Base-by-base conservation (phyloP, 2,113 vertebrate species). In the Mus spicilegus region DNA sequence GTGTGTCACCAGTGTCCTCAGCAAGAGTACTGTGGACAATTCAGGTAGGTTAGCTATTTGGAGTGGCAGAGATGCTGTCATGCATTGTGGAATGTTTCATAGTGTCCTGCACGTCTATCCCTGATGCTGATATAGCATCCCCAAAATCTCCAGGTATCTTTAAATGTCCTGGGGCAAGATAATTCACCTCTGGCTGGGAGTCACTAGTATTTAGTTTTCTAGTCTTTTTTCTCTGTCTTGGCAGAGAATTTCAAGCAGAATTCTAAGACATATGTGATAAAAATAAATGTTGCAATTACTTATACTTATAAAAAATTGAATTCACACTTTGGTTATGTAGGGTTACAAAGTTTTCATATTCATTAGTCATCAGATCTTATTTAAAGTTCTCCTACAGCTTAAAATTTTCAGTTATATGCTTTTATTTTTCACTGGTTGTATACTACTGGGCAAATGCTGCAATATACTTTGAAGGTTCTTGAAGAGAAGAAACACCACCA, bases 341-440 rank as follows among this genome's bases (percentile, higher is more conserved):
- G 28, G 75, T 85, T 87, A 49, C 10, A 6, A 56, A 76, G 19
- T 78, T 87, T 85, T 65, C 49, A 78, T 69, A 78, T 73, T 87
- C 46, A 95, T 75, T 76, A 87, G 51, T 70, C 65, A 33, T 58
- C 81, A 93, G 26, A 80, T 87, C 54, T 90, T 61, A 76, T 33
- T 86, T 93, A 30, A 73, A 75, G 30, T 58, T 92, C 94, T 94
- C 33, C 89, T 73, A 70, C 1, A 87, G 67, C 67, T 95, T 82
- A 93, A 61, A 46, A 36, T 26, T 63, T 87, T 78, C 6, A 80
- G 49, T 67, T 89, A 14, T 14, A 91, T 91, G 76, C n/a, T 86
- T 93, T 90, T 63, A 61, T 84, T 95, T 86, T 93, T 77, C 51
- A 96, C 2, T 89, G 30, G 70, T 39, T 81, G 56, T 42, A 49